phyloP scores from a whole-genome alignment of 2,113 vertebrate species.

The Heterotis niloticus region DNA sequence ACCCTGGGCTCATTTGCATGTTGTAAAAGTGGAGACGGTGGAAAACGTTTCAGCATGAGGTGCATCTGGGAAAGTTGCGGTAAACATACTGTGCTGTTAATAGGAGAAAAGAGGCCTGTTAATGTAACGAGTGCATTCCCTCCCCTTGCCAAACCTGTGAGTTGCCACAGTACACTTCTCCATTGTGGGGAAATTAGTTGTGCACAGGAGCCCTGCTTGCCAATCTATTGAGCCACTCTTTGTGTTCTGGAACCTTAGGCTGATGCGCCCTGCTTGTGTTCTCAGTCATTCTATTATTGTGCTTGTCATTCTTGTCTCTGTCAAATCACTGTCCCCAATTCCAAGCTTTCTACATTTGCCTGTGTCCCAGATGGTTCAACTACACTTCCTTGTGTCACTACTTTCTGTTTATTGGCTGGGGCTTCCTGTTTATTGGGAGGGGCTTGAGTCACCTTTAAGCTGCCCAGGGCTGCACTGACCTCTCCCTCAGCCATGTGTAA shows the following conservation, averaged over 20 bases:
- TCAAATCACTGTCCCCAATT: too few species aligned
- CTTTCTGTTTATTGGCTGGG: neutral
- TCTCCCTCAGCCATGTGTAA: slow-evolving; percentile 23
- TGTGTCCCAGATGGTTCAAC: too few species aligned
- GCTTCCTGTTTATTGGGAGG: neutral
- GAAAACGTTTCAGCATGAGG: neutral
- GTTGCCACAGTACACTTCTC: neutral
- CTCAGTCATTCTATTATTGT: too few species aligned
- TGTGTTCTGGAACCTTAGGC: too few species aligned
- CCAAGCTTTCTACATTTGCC: too few species aligned
- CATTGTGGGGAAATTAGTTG: neutral
- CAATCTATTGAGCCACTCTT: too few species aligned
- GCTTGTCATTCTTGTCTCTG: too few species aligned
- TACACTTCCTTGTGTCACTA: neutral
- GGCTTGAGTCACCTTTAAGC: slow-evolving; percentile 28
- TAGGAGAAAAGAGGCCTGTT: neutral
- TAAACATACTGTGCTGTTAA: neutral
- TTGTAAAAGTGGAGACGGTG: neutral
- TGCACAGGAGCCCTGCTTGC: neutral
- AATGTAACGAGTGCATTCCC: neutral
- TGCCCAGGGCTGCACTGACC: slow-evolving; percentile 15
- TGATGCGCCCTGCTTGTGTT: too few species aligned
- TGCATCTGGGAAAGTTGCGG: neutral
- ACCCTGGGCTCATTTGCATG: neutral
- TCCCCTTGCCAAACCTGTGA: neutral